These are phyloP conservation scores for Arctia plantaginis DNA, from an alignment of 2,888 invertebrate species.

Conservation along the genomic window DNA sequence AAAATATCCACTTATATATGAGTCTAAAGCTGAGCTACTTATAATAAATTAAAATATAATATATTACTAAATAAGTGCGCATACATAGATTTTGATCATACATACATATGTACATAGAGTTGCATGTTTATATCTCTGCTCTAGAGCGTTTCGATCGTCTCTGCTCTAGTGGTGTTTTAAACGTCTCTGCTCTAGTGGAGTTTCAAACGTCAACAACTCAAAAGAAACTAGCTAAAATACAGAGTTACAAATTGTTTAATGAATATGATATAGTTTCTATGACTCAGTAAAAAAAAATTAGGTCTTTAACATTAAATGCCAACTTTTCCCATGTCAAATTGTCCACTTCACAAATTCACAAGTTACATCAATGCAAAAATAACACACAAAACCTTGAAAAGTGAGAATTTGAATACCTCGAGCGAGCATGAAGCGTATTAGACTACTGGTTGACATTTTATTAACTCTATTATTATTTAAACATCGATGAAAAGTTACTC, in stretches of 20 bases:
- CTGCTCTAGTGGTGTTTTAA: too few relatives aligned
- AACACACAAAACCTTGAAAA: neutral
- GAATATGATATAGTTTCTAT: too few relatives aligned
- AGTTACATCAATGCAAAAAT: neutral
- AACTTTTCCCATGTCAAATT: too few relatives aligned
- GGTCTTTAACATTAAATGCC: too few relatives aligned
- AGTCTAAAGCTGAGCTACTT: constrained; percentile 53
- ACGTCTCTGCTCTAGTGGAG: too few relatives aligned
- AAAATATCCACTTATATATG: constrained; percentile 59
- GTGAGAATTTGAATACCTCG: neutral
- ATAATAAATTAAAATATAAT: constrained; percentile 43
- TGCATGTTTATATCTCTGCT: neutral
- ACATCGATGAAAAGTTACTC: neutral
- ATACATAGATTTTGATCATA: neutral
- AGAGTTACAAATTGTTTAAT: too few relatives aligned
- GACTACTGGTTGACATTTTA: too few relatives aligned
- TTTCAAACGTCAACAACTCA: too few relatives aligned
- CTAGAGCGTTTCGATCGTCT: neutral
- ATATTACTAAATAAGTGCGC: constrained; percentile 13
- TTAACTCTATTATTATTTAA: too few relatives aligned
- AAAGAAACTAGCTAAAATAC: too few relatives aligned
- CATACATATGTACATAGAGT: neutral
- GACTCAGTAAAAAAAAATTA: too few relatives aligned
- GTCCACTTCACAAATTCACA: neutral
- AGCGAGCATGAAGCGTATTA: neutral